These are phyloP conservation scores for Casuarius casuarius DNA, from an alignment of 2,113 vertebrate genomes.

Conservation along the genomic window DNA sequence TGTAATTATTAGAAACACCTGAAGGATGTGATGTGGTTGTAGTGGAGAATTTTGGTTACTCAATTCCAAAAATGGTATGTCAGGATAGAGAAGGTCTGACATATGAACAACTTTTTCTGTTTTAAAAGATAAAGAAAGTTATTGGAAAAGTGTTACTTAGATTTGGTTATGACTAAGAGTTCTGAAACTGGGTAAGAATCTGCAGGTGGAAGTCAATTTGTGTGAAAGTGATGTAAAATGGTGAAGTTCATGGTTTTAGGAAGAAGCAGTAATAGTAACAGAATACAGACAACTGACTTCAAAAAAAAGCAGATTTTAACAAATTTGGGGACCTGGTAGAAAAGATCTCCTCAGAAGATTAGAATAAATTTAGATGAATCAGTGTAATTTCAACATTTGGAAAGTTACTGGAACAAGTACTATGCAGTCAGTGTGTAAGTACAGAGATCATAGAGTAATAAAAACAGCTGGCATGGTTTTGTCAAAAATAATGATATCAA, in stretches of 20 bases:
- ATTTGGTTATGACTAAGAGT: not conserved
- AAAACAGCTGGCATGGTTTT: not conserved
- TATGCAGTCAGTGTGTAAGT: not conserved
- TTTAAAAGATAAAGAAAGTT: not conserved
- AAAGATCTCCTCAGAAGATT: not conserved
- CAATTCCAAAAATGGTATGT: not conserved
- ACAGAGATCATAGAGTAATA: not conserved
- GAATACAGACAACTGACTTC: not conserved
- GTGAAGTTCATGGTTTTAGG: not conserved
- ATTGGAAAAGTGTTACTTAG: not conserved
- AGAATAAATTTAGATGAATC: not conserved
- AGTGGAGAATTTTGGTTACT: not conserved
- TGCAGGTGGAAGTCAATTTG: not conserved
- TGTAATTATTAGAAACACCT: not conserved
- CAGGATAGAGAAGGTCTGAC: not conserved
- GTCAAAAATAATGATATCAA: slow-evolving; percentile 12
- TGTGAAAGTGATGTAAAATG: not conserved
- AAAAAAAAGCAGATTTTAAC: not conserved
- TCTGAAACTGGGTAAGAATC: not conserved
- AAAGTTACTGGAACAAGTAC: not conserved
- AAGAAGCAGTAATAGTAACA: not conserved
- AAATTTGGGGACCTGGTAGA: not conserved
- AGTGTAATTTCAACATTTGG: not conserved
- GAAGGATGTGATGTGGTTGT: not conserved
- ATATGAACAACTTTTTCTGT: not conserved